Evolutionary conservation across 2,797 vertebrate genomes (phyloP).

Genomic region (Channa striata): DNA sequence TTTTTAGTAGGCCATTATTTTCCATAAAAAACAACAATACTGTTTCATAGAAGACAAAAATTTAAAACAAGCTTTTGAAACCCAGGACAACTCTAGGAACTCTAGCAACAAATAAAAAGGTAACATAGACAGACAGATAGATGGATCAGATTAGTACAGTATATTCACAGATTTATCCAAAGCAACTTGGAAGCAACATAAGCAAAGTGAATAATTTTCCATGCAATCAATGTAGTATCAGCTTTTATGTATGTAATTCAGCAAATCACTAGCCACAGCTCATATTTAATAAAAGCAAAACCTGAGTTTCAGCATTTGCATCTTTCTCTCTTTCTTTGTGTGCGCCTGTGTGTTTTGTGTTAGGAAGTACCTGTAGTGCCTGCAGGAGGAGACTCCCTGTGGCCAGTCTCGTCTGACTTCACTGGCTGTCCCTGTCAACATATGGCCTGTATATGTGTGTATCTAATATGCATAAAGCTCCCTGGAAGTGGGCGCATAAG

Average conservation of each 20-base stretch:
- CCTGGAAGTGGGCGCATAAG: no score
- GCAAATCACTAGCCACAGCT: no score
- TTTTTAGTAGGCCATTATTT: no score
- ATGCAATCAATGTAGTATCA: not conserved
- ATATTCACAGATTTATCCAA: no score
- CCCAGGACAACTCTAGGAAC: not conserved
- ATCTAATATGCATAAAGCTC: no score
- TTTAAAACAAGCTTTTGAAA: not conserved
- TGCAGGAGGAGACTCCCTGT: conserved; percentile 35
- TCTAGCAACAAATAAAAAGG: no score
- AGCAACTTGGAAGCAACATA: no score
- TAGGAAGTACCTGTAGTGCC: conserved; percentile 36
- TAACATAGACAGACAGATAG: no score
- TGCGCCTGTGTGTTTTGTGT: conserved; percentile 8
- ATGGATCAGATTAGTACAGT: no score
- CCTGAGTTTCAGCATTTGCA: no score
- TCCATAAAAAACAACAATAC: no score
- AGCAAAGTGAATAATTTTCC: not conserved
- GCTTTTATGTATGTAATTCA: not conserved
- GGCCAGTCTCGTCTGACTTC: conserved; percentile 37
- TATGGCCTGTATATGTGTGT: conserved; percentile 22
- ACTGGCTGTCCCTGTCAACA: conserved; percentile 50
- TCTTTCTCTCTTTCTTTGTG: conserved; percentile 19
- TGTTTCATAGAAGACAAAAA: not conserved
- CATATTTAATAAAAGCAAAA: no score